Conservation (phyloP, 2,113 vertebrate species). For the Chinchilla lanigera region DNA sequence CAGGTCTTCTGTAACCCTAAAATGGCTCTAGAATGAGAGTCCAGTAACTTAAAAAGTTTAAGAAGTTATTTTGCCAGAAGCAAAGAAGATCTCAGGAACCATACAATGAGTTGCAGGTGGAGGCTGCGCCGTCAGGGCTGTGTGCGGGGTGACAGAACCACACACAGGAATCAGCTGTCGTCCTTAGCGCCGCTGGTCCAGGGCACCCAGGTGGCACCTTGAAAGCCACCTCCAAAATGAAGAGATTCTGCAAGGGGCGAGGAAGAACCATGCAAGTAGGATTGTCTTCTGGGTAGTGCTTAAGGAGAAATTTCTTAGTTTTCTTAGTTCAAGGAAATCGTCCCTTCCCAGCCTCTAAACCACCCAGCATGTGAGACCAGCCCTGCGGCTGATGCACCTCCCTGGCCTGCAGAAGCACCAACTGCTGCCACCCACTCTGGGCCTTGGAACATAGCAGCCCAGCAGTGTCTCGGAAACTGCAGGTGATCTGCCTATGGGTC, state of each 20-base stretch:
- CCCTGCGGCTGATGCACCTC: background rate
- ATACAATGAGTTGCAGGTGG: background rate
- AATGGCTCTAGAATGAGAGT: background rate
- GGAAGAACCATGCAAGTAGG: background rate
- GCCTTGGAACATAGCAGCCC: constrained; percentile 64
- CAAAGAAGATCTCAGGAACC: background rate
- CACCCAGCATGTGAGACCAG: background rate
- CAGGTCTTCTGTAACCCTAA: background rate
- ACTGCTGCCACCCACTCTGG: background rate
- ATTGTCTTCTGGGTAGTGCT: background rate
- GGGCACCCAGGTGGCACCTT: background rate
- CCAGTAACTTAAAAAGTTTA: too few species aligned
- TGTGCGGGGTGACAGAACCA: background rate
- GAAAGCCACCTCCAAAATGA: background rate
- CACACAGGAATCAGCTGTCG: too few species aligned
- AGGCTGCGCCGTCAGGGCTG: background rate
- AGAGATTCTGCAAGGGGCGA: background rate
- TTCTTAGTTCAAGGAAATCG: background rate
- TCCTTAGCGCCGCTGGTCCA: background rate
- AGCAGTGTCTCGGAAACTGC: constrained; percentile 63
- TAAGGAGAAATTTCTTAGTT: background rate
- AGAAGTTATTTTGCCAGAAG: background rate
- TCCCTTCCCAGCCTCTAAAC: background rate
- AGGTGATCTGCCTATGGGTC: background rate
- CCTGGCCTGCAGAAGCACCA: background rate